Base-by-base conservation (phyloP, 2,888 invertebrate species). In the Orchesella flavescens region DNA sequence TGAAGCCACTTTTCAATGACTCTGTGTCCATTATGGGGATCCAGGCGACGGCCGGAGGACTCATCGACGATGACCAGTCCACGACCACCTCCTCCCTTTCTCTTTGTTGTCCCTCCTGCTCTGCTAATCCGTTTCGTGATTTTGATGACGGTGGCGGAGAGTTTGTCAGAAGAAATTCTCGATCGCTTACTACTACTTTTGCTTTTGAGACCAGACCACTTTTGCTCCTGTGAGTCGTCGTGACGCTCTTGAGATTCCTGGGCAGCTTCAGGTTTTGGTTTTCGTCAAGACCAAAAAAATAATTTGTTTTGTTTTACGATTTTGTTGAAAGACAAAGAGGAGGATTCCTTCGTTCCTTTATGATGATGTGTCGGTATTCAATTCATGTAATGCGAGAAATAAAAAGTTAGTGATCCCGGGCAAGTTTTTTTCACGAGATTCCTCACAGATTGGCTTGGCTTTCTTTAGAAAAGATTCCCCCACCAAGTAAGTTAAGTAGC, bases 1-100 rank as follows among this genome's bases (percentile, higher is more conserved):
- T 93, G 89, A 92, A 91, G 87, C 92, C 92, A 78, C 97, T 97
- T 90, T 96, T 94, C 89, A 97, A 94, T 89, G 97, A 97, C 92
- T 97, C 97, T 89, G 96, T 96, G 93, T 97, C 97, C 96, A 96
- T 96, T 23, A 66, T 75, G 69, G 85, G 83, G 71, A 85, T 85
- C 85, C 85, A 85, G 74, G 85, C 80, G 53, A 84, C 85, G 77
- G 78, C 80, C 84, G 85, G 85, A 80, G 85, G 85, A 85, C 83
- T 84, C 85, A 85, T 85, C 7, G n/a, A n/a, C n/a, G n/a, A n/a
- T 83, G 66, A 85, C 74, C 59, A 78, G 74, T 72, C 83, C 77
- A 83, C 83, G 71, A 79, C 69, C 71, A 15, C 75, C 69, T 61
- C 81, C 21, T 57, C 69, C 15, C 17, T 23, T 49, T 34, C 57